A percentile compares a stretch with the other conserved stretches of the same genome.
Conservation (phyloP, 2,113 vertebrate genomes). For the Falcunculus frontatus region DNA sequence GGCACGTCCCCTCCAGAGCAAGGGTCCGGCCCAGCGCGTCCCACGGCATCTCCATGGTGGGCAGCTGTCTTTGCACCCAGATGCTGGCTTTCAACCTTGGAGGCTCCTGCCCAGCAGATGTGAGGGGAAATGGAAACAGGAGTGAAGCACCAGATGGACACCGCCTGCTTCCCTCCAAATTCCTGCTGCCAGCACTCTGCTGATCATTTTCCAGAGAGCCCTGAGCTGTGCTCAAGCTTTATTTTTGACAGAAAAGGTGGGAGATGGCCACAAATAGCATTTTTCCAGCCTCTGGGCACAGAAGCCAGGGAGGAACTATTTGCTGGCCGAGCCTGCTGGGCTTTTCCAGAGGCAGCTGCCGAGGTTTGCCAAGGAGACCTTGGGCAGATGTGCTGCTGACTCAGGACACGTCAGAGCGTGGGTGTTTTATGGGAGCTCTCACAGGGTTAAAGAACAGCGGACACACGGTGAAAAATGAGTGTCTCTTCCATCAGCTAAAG, state of each 20-base stretch:
- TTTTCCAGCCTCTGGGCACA: background rate
- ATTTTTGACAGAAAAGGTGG: background rate
- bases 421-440: background rate
- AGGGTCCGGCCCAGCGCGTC: background rate
- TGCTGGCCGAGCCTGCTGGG: background rate
- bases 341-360: background rate
- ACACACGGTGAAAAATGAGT: background rate
- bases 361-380: background rate
- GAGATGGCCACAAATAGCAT: background rate
- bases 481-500: background rate
- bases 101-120: background rate
- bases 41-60: background rate
- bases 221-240: background rate
- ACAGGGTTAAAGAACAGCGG: background rate
- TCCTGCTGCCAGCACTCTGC: background rate
- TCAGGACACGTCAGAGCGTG: rapidly evolving
- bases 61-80: background rate
- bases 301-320: background rate
- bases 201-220: background rate
- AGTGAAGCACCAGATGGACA: background rate
- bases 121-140: background rate
- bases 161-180: background rate
- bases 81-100: background rate
- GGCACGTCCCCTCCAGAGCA: background rate
- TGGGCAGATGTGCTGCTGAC: background rate